These are phyloP conservation scores for Tenthredo notha DNA, from an alignment of 2,888 invertebrate species.

Conservation along the genomic window DNA sequence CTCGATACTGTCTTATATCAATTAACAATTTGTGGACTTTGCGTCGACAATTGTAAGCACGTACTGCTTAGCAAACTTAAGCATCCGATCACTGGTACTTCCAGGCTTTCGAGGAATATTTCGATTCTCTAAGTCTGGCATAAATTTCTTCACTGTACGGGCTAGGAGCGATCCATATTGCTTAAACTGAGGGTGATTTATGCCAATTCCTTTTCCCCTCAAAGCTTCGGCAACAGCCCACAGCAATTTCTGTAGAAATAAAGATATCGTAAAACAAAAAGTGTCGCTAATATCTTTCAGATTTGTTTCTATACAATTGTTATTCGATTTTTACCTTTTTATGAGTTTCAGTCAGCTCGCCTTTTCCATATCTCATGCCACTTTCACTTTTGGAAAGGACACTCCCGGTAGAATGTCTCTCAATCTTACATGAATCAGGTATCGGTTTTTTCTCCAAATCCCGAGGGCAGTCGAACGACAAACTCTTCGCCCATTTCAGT, in stretches of 20 bases:
- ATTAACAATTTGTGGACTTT: constrained; percentile 56
- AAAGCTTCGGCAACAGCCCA: constrained; percentile 91
- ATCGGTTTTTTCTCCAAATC: constrained; percentile 65
- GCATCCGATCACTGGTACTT: constrained; percentile 88
- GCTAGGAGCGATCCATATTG: constrained; percentile 86
- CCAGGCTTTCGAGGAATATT: constrained; percentile 79
- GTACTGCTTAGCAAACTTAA: constrained; percentile 80
- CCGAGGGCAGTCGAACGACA: constrained; percentile 80
- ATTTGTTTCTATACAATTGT: background rate
- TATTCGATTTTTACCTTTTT: constrained; percentile 80
- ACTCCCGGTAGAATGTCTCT: constrained; percentile 68
- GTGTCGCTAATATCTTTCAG: background rate
- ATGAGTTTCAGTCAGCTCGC: constrained; percentile 82
- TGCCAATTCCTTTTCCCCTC: constrained; percentile 85
- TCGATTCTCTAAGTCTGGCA: constrained; percentile 80
- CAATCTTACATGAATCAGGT: constrained; percentile 62
- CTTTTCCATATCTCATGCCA: constrained; percentile 66
- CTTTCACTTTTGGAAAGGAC: constrained; percentile 64
- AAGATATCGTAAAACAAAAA: constrained; percentile 36
- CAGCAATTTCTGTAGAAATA: constrained; percentile 84
- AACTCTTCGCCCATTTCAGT: constrained; percentile 77
- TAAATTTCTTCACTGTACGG: constrained; percentile 84
- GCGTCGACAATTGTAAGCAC: constrained; percentile 71
- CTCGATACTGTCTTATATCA: constrained; percentile 39
- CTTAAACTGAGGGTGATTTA: constrained; percentile 86